Base-by-base conservation (phyloP, 2,113 vertebrate species). In the Cottus gobio region DNA sequence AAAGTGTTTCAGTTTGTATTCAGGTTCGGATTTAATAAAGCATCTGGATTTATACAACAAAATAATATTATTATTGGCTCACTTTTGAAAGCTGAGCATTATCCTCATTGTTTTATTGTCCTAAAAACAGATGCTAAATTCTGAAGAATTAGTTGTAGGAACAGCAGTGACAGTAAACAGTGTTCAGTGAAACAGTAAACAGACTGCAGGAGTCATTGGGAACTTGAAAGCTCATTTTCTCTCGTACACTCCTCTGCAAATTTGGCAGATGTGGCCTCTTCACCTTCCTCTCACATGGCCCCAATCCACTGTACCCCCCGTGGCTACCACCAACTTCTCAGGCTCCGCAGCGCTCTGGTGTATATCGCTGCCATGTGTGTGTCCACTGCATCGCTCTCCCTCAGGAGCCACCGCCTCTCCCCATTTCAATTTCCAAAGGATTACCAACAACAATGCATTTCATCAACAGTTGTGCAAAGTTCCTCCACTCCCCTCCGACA, bases 381-480 rank as follows among this genome's bases (percentile, higher is more conserved):
- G 74, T 84, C 80, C 82, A 77, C 84, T 80, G 75, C 84, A 71
- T 80, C 9, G 2, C 26, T 62, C 57, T 79, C 70, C 75, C 77
- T 67, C 70, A 83, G 79, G 67, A 90, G 64, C 78, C 79, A 75
- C 56, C 70, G 56, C 87, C 75, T 75, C 74, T 83, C 86, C 70
- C 79, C 76, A 75, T 93, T 93, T 93, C 80, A 89, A 89, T 94
- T 94, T 94, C 80, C 85, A 77, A 79, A 81, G 83, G 87, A 93
- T 94, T 94, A 93, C 68, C 72, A 78, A 73, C 86, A 91, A 92
- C 88, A 93, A 91, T 91, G 77, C 85, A 77, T 84, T 88, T 88
- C 81, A 62, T 85, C 82, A 91, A 85, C 85, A 91, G 87, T 88
- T 90, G 82, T 89, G 57, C 66, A 85, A 87, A 89, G 89, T 91